Evolutionary conservation across 2,113 vertebrate species (phyloP).

Genomic region (Antechinus stuartii): DNA sequence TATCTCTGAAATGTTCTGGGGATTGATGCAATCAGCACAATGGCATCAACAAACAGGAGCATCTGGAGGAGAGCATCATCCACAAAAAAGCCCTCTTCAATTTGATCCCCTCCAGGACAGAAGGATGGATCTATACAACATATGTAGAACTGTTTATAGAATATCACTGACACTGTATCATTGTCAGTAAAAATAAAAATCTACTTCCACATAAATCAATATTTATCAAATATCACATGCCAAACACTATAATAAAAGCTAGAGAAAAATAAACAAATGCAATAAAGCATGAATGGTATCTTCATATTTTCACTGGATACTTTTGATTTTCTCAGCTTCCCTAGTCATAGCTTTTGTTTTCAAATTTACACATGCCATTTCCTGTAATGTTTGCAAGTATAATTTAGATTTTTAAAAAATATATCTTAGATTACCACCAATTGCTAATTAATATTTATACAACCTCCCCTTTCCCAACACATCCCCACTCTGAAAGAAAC

Average conservation of each 20-base stretch:
- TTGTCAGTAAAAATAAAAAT: neutral
- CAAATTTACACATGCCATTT: neutral
- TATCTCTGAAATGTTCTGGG: neutral
- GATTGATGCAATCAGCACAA: neutral
- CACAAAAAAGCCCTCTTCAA: neutral
- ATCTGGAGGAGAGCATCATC: neutral
- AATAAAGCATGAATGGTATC: neutral
- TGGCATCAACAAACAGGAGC: neutral
- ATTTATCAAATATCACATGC: neutral
- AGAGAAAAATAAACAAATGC: neutral
- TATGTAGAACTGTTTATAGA: neutral
- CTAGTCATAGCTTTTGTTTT: neutral
- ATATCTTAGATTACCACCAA: neutral
- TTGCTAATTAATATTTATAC: neutral
- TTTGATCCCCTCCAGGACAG: neutral
- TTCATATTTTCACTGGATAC: neutral
- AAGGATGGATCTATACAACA: neutral
- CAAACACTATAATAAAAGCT: neutral
- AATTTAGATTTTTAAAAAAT: neutral
- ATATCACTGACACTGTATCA: neutral
- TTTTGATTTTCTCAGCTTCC: neutral
- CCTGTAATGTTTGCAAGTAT: neutral
- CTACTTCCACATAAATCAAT: neutral
- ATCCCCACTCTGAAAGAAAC: neutral
- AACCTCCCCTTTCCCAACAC: neutral